Evolutionary conservation across 2,888 invertebrate species (phyloP).

Genomic region (Cistogaster globosa): DNA sequence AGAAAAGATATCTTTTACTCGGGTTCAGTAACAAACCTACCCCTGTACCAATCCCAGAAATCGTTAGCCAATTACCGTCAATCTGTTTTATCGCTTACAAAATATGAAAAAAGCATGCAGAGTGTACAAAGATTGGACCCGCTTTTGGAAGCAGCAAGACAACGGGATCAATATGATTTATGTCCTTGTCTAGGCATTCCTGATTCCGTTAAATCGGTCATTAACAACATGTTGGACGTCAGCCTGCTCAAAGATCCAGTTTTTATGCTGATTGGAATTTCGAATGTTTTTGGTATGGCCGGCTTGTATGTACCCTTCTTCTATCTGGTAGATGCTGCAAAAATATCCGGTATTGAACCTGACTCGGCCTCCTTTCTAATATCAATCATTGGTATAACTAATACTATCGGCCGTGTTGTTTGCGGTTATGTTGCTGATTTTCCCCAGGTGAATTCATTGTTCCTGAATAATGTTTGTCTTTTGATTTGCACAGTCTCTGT

Average conservation of each 20-base stretch:
- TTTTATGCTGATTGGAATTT: constrained; percentile 95
- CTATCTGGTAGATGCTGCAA: constrained; percentile 93
- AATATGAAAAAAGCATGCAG: constrained; percentile 86
- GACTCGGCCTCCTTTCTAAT: constrained; percentile 85
- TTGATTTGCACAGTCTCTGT: constrained; percentile 94
- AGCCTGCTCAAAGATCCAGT: constrained; percentile 94
- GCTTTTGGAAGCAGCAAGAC: constrained; percentile 83
- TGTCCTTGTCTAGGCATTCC: constrained; percentile 92
- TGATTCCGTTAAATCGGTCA: constrained; percentile 91
- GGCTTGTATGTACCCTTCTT: constrained; percentile 98
- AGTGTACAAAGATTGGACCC: constrained; percentile 85
- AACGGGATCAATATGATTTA: constrained; percentile 88
- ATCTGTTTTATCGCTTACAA: constrained; percentile 94
- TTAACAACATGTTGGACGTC: constrained; percentile 95
- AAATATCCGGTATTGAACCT: constrained; percentile 87
- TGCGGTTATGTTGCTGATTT: constrained; percentile 96
- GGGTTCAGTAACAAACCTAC: constrained; percentile 96
- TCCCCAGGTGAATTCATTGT: constrained; percentile 94
- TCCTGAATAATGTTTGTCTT: constrained; percentile 96
- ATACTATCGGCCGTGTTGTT: constrained; percentile 94
- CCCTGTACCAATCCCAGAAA: constrained; percentile 96
- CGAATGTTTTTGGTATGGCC: constrained; percentile 98
- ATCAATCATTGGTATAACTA: constrained; percentile 92
- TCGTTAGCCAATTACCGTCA: constrained; percentile 95
- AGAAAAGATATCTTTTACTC: constrained; percentile 99